Conservation (phyloP, 2,888 invertebrate genomes). For the Sphaeridia pumilis region DNA sequence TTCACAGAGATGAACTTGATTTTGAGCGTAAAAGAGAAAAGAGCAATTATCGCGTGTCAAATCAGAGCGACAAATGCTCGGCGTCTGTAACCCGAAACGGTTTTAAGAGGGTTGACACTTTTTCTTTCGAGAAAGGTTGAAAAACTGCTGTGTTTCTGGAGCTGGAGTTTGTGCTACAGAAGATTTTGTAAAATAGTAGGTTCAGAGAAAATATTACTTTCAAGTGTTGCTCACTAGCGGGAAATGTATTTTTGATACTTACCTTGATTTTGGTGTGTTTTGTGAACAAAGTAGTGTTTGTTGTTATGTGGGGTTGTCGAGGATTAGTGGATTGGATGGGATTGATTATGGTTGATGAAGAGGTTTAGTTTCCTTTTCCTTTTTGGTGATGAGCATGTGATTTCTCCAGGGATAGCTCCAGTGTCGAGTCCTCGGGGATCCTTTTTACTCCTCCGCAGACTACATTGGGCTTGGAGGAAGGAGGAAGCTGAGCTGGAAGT, state of each 20-base stretch:
- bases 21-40: constrained; percentile 8
- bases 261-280: not conserved
- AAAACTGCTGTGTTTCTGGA: too few species aligned
- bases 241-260: not conserved
- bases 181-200: too few species aligned
- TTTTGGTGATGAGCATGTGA: constrained; percentile 25
- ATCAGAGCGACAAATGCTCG: too few species aligned
- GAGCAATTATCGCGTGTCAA: not conserved
- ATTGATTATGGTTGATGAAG: constrained; percentile 32
- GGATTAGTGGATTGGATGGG: constrained; percentile 17
- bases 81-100: too few species aligned
- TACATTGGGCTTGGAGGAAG: too few species aligned
- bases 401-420: constrained; percentile 33
- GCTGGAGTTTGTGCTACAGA: too few species aligned
- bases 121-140: too few species aligned
- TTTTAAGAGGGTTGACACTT: too few species aligned
- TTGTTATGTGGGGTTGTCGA: constrained; percentile 11
- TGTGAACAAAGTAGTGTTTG: not conserved
- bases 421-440: constrained; percentile 20
- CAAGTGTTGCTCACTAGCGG: too few species aligned
- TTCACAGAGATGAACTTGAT: constrained; percentile 30
- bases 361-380: constrained; percentile 14
- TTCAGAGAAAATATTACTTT: too few species aligned
- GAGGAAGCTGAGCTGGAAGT: too few species aligned
- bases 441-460: constrained; percentile 9